Evolutionary conservation across 2,888 invertebrate genomes (phyloP).

Genomic region (Diogma glabrata): DNA sequence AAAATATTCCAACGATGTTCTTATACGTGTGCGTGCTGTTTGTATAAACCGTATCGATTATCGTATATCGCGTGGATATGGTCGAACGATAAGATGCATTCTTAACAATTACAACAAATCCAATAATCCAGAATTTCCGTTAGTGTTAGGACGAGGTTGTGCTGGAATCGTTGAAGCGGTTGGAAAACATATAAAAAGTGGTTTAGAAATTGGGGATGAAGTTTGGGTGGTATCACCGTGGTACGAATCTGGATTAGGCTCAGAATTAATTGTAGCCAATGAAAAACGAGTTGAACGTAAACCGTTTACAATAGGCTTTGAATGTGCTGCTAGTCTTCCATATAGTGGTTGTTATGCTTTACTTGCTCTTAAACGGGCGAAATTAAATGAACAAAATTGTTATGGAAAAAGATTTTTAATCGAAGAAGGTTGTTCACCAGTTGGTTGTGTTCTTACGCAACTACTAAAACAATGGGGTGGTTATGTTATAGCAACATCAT

Average conservation of each 20-base stretch:
- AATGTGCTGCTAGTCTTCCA: constrained; percentile 47
- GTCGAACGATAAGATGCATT: constrained; percentile 35
- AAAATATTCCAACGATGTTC: constrained; percentile 36
- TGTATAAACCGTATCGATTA: constrained; percentile 42
- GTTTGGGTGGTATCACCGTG: constrained; percentile 47
- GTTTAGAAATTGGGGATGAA: constrained; percentile 48
- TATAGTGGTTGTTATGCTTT: constrained; percentile 47
- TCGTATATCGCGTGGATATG: constrained; percentile 41
- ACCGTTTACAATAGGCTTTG: constrained; percentile 45
- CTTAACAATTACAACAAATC: constrained; percentile 24
- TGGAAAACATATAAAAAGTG: constrained; percentile 41
- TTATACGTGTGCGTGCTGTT: constrained; percentile 43
- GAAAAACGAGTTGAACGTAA: constrained; percentile 41
- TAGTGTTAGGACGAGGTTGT: constrained; percentile 50
- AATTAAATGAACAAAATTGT: constrained; percentile 36
- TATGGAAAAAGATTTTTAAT: constrained; percentile 13
- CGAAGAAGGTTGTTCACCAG: constrained; percentile 44
- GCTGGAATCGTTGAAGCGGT: constrained; percentile 48
- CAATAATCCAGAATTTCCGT: constrained; percentile 36
- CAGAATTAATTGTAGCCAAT: constrained; percentile 42
- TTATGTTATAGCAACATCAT: constrained; percentile 42
- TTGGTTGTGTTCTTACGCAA: constrained; percentile 47
- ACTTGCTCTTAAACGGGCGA: constrained; percentile 39
- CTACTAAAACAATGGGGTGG: constrained; percentile 45
- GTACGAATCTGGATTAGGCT: constrained; percentile 45